Base-by-base conservation (phyloP, 2,113 vertebrate genomes). In the Danio rerio region DNA sequence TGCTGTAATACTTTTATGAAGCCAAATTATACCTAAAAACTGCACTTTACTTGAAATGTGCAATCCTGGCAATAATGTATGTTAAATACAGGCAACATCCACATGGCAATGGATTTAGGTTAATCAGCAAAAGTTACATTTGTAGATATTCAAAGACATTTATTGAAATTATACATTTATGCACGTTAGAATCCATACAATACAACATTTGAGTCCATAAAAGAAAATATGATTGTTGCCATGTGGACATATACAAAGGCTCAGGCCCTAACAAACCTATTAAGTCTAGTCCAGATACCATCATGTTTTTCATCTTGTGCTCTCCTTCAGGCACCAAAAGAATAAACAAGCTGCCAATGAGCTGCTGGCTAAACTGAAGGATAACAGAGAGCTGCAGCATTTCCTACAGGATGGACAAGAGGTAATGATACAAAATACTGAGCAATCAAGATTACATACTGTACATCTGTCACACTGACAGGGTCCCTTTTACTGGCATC, bases 381-480 rank as follows among this genome's bases (percentile, higher is more conserved):
- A 99, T 83, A 99, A 99, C 89, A 91, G 95, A 49, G 96, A 97
- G 85, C 94, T 98, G 50, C 97, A 99, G 87, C 95, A 94, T 62
- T 99, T 99, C 92, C 91, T 99, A 5, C 97, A 98, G 86, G 96
- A 98, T 3, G 96, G 95, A 81, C 96, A 98, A 11, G 97, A 98
- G 96, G 97, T 98, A 87, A 45, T 18, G 61, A 72, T 47, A 71
- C 45, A 49, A 59, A 16, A 53, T 52, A 47, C 12, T 21, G 69
- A 69, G 66, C 45, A 71, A 45, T 16, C 18, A 45, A n/a, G 61
- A 65, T 3, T 65, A 16, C 31, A 42, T 42, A 8, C 11, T 52
- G 11, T 52, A 9, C 3, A 65, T 16, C 58, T 20, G 21, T 61
- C 11, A 11, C 21, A 61, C 18, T 59, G 16, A 68, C 65, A 68